phyloP scores from a whole-genome alignment of 2,888 invertebrate species.

The Leucozona laternaria region DNA sequence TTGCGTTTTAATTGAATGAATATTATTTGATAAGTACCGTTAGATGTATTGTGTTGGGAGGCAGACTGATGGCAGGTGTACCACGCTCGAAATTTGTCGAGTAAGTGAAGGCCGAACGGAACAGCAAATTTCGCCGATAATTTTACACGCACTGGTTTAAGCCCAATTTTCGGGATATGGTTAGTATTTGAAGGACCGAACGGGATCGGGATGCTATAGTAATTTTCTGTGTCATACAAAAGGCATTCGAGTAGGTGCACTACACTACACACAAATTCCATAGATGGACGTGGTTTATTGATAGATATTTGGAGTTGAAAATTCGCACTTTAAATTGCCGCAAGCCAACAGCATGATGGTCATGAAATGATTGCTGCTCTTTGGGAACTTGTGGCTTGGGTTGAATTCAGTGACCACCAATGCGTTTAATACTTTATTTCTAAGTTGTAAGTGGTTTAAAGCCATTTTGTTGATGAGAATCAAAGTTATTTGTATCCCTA shows the following conservation, averaged over 20 bases:
- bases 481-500: neutral
- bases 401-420: neutral
- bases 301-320: slow-evolving; percentile 49
- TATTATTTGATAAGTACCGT: slow-evolving; percentile 72
- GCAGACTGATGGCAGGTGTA: neutral
- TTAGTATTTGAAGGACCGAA: neutral
- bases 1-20: slow-evolving; percentile 75
- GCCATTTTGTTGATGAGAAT: neutral
- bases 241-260: slow-evolving; percentile 21
- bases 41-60: slow-evolving; percentile 25
- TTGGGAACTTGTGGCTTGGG: neutral
- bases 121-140: neutral
- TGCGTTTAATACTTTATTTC: slow-evolving; percentile 12
- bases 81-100: neutral
- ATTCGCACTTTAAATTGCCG: slow-evolving; percentile 53
- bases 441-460: neutral
- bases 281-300: slow-evolving; percentile 49
- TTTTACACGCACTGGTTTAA: neutral
- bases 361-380: slow-evolving; percentile 29
- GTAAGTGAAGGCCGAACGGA: neutral
- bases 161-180: neutral
- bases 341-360: neutral
- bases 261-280: neutral
- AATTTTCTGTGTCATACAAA: slow-evolving; percentile 43
- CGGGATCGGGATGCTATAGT: slow-evolving; percentile 12